phyloP scores from a whole-genome alignment of 2,797 vertebrate genomes.

The Pygocentrus nattereri region DNA sequence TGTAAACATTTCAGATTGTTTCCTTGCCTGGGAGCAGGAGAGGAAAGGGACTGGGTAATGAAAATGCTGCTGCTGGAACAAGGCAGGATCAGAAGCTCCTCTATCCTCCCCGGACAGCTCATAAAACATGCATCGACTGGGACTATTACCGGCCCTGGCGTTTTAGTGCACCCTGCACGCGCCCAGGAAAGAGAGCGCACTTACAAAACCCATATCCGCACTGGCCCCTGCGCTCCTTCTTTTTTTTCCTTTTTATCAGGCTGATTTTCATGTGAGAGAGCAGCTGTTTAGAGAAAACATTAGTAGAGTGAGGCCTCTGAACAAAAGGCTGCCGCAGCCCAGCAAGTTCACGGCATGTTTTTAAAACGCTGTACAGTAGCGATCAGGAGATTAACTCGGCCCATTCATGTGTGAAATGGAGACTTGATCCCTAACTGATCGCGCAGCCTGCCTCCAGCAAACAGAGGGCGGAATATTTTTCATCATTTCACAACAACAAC shows the following conservation, averaged over 20 bases:
- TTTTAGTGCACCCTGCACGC: slow-evolving; percentile 66
- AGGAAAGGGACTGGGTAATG: slow-evolving; percentile 64
- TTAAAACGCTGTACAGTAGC: slow-evolving; percentile 75
- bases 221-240: neutral
- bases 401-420: slow-evolving; percentile 85
- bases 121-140: slow-evolving; percentile 82
- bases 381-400: slow-evolving; percentile 83
- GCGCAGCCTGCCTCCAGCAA: slow-evolving; percentile 72
- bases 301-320: slow-evolving; percentile 48
- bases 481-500: slow-evolving; percentile 71
- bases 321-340: slow-evolving; percentile 64
- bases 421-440: slow-evolving; percentile 83
- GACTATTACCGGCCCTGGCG: slow-evolving; percentile 69
- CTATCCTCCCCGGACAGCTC: slow-evolving; percentile 77
- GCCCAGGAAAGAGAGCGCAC: slow-evolving; percentile 57
- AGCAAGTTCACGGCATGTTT: slow-evolving; percentile 55
- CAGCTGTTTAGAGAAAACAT: slow-evolving; percentile 62
- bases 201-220: slow-evolving; percentile 41
- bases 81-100: slow-evolving; percentile 74
- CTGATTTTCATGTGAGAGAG: slow-evolving; percentile 56
- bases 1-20: slow-evolving; percentile 69
- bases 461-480: slow-evolving; percentile 69
- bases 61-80: slow-evolving; percentile 74
- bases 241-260: slow-evolving; percentile 54
- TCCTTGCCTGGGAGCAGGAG: slow-evolving; percentile 55